Evolutionary conservation across 2,888 invertebrate genomes (phyloP), one percentile per base, ranked within the genome.

Genomic region (Calameuta idolon): DNA sequence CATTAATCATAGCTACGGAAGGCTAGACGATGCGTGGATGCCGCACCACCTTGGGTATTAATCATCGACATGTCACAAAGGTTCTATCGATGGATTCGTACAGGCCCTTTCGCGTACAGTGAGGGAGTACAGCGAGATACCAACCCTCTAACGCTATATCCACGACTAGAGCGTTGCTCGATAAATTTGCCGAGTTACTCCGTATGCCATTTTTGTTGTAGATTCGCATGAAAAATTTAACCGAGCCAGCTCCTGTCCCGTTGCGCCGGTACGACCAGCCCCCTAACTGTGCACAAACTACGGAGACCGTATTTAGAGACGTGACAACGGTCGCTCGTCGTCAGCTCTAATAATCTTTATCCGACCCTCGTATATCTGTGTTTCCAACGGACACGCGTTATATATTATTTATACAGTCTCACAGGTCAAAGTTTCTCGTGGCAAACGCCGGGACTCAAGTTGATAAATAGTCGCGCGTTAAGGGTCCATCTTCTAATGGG

Each of bases 1-100:
- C 79, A 79, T 79, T 77, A 79, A 79, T 79, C 77, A 79, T 79
- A 73, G 75, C 75, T 69, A 71, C 71, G 79, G 69, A 71, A 55
- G 55, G 71, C 75, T 75, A 69, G 69, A 73, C 76, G 75, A 68
- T 69, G 78, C 55, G 34, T 69, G 55, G 69, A 55, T 69, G 74
- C 74, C 74, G 75, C 74, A 75, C 71, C 35, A 35, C 76, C 71
- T 68, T 30, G 75, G 76, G 76, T 78, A 80, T 80, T 80, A 80
- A 80, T 80, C 78, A 80, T 77, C 77, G 68, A 30, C 71, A 68
- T 34, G 34, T 76, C 69, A 76, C 35, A 31, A 69, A 33, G 69
- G 73, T 73, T 34, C 71, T 34, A 76, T 76, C 71, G 76, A 76
- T 71, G 73, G 71, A 34, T 76, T 40, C 73, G 37, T 68, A 71